phyloP scores from a whole-genome alignment of 2,113 vertebrate genomes.

The Cricetomys ansorgei region DNA sequence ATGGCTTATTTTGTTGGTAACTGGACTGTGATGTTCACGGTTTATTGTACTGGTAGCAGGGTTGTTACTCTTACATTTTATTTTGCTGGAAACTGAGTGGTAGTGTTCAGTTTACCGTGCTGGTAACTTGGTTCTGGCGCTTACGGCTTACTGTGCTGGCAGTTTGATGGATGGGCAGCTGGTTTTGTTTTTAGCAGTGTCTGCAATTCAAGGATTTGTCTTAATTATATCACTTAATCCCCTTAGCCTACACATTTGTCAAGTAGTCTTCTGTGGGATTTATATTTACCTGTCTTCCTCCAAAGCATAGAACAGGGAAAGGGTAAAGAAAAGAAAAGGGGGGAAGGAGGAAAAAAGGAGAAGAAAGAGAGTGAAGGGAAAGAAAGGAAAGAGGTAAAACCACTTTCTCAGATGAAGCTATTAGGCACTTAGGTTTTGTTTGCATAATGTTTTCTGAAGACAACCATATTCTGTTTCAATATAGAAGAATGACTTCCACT shows the following conservation, averaged over 20 bases:
- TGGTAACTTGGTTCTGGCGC: not conserved
- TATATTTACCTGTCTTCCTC: not conserved
- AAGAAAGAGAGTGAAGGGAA: not conserved
- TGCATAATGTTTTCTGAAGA: not conserved
- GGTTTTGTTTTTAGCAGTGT: slow-evolving; percentile 23
- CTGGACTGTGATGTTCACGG: not conserved
- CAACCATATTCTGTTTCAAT: not conserved
- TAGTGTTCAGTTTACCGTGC: not conserved
- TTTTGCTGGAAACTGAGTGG: not conserved
- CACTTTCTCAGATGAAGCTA: not conserved
- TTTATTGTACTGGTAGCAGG: not conserved
- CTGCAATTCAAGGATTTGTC: not conserved
- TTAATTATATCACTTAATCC: slow-evolving; percentile 12
- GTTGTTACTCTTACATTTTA: not conserved
- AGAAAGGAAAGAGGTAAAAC: not conserved
- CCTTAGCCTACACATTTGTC: not conserved
- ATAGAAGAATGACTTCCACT: not conserved
- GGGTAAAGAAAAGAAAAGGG: not conserved
- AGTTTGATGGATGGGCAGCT: not conserved
- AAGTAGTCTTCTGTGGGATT: not conserved
- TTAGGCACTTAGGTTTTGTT: not conserved
- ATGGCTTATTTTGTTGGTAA: not conserved
- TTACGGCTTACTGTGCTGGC: not conserved
- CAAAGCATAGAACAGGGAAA: not conserved
- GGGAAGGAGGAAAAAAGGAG: not conserved